Evolutionary conservation across 2,113 vertebrate genomes (phyloP).

Genomic region (Cavia aperea): DNA sequence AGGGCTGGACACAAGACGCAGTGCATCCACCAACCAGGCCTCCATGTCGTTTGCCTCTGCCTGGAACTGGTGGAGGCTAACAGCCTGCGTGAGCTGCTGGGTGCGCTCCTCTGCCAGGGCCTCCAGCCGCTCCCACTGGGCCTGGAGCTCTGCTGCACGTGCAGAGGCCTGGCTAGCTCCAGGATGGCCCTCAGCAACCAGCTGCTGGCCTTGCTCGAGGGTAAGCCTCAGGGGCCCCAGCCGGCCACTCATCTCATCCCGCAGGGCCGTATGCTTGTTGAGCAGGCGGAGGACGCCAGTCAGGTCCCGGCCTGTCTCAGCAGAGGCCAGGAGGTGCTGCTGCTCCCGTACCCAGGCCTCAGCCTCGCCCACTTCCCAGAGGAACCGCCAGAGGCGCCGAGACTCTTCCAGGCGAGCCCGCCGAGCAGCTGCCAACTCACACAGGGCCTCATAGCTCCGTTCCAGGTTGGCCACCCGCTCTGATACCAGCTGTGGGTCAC

Average conservation of each 20-base stretch:
- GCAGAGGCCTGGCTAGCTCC: slow-evolving; percentile 78
- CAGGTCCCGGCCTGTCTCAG: slow-evolving; percentile 87
- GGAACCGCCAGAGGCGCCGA: slow-evolving; percentile 87
- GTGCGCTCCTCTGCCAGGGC: slow-evolving; percentile 82
- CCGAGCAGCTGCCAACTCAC: slow-evolving; percentile 77
- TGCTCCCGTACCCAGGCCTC: slow-evolving; percentile 93
- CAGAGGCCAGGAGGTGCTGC: slow-evolving; percentile 85
- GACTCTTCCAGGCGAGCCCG: slow-evolving; percentile 86
- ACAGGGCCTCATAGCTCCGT: slow-evolving; percentile 83
- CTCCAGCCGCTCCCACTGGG: slow-evolving; percentile 85
- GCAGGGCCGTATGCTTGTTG: slow-evolving; percentile 89
- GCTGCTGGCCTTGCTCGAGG: slow-evolving; percentile 81
- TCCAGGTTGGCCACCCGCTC: slow-evolving; percentile 84
- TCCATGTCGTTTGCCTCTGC: slow-evolving; percentile 90
- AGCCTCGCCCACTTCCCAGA: slow-evolving; percentile 92
- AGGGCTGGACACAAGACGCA: slow-evolving; percentile 85
- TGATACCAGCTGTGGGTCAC: slow-evolving; percentile 85
- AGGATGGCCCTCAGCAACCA: slow-evolving; percentile 84
- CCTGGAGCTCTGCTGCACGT: slow-evolving; percentile 76
- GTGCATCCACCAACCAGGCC: slow-evolving; percentile 86
- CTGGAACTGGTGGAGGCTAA: slow-evolving; percentile 89
- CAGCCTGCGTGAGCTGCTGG: slow-evolving; percentile 80
- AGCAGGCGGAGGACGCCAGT: slow-evolving; percentile 86
- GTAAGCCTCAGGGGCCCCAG: slow-evolving; percentile 85
- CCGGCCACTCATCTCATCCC: slow-evolving; percentile 89